Evolutionary conservation across 2,888 invertebrate species (phyloP).

Genomic region (Pantelozetes paolii): DNA sequence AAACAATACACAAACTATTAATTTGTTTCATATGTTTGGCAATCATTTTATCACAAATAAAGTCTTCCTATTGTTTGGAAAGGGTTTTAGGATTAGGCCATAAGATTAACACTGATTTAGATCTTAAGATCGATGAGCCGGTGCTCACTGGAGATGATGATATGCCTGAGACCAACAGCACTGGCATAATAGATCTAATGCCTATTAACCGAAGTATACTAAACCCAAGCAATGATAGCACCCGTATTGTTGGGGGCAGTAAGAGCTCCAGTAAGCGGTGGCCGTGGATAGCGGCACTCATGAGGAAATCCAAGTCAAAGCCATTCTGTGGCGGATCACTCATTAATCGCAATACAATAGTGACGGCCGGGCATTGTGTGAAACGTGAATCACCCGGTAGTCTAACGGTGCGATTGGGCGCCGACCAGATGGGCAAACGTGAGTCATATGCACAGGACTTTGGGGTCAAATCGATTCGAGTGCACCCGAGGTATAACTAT

Average conservation of each 20-base stretch:
- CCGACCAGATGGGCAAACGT: neutral
- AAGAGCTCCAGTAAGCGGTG: neutral
- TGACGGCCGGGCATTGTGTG: slow-evolving; percentile 34
- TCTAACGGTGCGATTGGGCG: neutral
- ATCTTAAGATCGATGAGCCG: no score
- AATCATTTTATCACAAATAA: no score
- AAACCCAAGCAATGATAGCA: no score
- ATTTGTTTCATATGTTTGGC: no score
- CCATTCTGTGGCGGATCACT: slow-evolving; percentile 35
- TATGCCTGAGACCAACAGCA: no score
- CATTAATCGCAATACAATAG: neutral
- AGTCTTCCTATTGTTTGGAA: no score
- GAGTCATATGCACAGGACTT: neutral
- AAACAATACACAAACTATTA: no score
- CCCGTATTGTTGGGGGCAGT: neutral
- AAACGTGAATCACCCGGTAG: neutral
- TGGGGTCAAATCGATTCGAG: neutral
- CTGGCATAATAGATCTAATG: no score
- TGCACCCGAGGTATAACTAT: neutral
- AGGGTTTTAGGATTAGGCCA: no score
- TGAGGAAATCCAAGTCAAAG: neutral
- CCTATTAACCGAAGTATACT: no score
- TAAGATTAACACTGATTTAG: no score
- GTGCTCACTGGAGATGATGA: no score
- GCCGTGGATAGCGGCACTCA: neutral